Conservation (phyloP, 1,140 invertebrate species). For the Drosophila chauvacae region DNA sequence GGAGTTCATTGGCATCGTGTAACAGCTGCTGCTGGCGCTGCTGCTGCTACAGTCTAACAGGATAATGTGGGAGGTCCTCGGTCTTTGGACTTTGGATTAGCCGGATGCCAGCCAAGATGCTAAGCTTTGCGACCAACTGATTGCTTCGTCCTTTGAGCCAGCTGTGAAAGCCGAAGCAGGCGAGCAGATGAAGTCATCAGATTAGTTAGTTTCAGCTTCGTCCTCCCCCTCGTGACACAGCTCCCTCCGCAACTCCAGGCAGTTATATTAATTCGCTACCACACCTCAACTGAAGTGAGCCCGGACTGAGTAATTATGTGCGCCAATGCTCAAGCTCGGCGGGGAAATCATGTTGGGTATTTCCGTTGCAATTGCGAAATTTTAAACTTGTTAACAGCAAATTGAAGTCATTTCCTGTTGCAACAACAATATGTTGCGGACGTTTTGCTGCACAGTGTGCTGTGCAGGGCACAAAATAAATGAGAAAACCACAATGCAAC, state of each 20-base stretch:
- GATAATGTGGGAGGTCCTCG: slow-evolving; percentile 27
- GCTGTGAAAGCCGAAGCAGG: slow-evolving; percentile 34
- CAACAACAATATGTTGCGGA: slow-evolving; percentile 67
- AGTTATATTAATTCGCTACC: slow-evolving; percentile 31
- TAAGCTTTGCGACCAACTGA: slow-evolving; percentile 46
- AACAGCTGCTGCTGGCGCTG: slow-evolving; percentile 56
- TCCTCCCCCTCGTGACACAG: not conserved
- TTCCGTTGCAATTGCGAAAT: slow-evolving; percentile 81
- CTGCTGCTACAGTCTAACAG: slow-evolving; percentile 21
- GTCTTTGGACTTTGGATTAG: slow-evolving; percentile 37
- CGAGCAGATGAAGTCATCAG: slow-evolving; percentile 42
- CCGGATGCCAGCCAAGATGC: slow-evolving; percentile 32
- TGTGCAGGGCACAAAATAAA: slow-evolving; percentile 62
- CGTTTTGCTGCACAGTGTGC: slow-evolving; percentile 35
- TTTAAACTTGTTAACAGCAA: slow-evolving; percentile 83
- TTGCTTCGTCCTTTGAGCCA: slow-evolving; percentile 45
- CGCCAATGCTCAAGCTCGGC: slow-evolving; percentile 66
- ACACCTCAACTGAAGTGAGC: slow-evolving; percentile 21
- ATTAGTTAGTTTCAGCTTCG: slow-evolving; percentile 46
- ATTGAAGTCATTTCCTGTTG: slow-evolving; percentile 81
- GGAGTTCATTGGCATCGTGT: slow-evolving; percentile 74
- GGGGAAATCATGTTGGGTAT: slow-evolving; percentile 77
- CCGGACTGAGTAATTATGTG: slow-evolving; percentile 72
- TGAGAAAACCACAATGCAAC: slow-evolving; percentile 78
- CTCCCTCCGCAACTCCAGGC: not conserved